phyloP scores from a whole-genome alignment of 35 echinoderm and acorn worm genomes.

The Stichopus chloronotus region DNA sequence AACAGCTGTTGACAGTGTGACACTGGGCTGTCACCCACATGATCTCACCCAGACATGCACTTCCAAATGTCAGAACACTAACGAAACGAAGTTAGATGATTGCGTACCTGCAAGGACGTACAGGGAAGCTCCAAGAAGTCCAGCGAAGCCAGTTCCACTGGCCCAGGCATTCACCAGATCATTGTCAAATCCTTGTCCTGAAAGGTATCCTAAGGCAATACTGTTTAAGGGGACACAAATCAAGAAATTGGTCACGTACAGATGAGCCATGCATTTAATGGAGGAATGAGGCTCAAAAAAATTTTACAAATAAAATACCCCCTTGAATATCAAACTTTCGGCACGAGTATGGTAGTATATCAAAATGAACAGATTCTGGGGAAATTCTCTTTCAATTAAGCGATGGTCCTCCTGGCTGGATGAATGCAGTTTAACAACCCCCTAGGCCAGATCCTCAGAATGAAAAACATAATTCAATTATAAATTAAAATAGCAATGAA shows the following conservation, averaged over 20 bases:
- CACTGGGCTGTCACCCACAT: too few species aligned
- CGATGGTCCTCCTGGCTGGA: too few species aligned
- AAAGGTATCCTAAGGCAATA: constrained; percentile 83
- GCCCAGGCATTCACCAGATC: constrained; percentile 86
- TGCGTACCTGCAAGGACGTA: constrained; percentile 76
- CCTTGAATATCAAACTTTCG: not conserved
- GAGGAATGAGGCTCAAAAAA: not conserved
- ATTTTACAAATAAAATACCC: not conserved
- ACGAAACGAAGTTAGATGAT: too few species aligned
- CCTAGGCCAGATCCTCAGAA: too few species aligned
- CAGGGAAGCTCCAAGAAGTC: constrained; percentile 67
- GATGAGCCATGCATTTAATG: not conserved
- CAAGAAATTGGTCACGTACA: not conserved
- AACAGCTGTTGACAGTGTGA: too few species aligned
- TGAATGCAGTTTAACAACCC: too few species aligned
- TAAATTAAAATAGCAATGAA: too few species aligned
- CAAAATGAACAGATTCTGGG: too few species aligned
- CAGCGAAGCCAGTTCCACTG: constrained; percentile 84
- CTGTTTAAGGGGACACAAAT: constrained; percentile 16
- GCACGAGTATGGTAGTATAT: not conserved
- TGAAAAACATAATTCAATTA: too few species aligned
- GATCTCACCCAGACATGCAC: too few species aligned
- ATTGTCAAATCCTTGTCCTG: constrained; percentile 74
- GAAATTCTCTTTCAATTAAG: too few species aligned
- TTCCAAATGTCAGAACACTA: too few species aligned